Percentiles rank a stretch among this genome's conserved stretches.
These are phyloP conservation scores for Apis florea DNA, from an alignment of 1,140 invertebrate species.

Conservation along the genomic window DNA sequence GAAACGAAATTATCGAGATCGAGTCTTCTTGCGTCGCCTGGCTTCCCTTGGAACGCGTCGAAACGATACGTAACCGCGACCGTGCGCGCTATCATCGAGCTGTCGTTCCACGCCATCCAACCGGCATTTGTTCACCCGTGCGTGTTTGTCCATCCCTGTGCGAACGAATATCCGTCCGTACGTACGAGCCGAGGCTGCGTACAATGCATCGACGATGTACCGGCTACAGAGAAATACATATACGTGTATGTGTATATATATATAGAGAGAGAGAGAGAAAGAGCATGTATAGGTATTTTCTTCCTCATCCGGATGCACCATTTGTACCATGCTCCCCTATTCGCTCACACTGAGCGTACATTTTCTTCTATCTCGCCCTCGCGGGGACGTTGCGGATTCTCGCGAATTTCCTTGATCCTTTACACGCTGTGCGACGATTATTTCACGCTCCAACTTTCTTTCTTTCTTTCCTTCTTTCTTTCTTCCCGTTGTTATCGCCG, in stretches of 20 bases:
- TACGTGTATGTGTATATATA: background rate
- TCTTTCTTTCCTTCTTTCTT: too few relatives aligned
- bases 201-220: background rate
- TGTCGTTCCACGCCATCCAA: constrained; percentile 26
- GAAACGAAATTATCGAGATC: background rate
- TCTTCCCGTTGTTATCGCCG: too few relatives aligned
- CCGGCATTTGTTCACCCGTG: constrained; percentile 23
- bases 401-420: background rate
- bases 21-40: background rate
- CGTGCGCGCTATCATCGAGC: constrained; percentile 19
- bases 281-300: constrained; percentile 51
- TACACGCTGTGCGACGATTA: too few relatives aligned
- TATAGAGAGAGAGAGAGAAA: too few relatives aligned
- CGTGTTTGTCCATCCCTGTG: background rate
- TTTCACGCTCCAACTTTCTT: too few relatives aligned
- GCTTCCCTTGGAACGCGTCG: background rate
- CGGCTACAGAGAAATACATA: background rate
- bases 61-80: background rate
- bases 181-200: background rate
- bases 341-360: constrained; percentile 33
- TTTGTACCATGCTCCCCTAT: constrained; percentile 57
- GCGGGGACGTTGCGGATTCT: background rate
- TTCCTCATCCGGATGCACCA: constrained; percentile 54
- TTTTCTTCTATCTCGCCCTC: constrained; percentile 34
- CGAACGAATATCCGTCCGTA: background rate